Evolutionary conservation across 2,888 invertebrate species (phyloP), one percentile per base, ranked within the genome.

Genomic region (Aproaerema taeniolella): DNA sequence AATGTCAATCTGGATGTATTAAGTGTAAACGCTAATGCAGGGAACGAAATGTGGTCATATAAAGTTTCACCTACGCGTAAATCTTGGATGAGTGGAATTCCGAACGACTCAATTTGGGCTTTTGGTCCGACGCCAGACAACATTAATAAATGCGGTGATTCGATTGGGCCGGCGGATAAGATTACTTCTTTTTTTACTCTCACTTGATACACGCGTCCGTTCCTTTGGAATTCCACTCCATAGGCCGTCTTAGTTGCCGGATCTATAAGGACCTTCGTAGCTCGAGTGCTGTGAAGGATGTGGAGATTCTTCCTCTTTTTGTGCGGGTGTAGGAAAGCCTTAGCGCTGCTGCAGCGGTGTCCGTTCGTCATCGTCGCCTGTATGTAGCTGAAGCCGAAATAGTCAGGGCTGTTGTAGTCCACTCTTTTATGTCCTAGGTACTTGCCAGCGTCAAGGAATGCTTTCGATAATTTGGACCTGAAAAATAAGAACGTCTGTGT

Each of bases 121-220:
- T 69, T 83, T 1, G 92, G 92, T 0, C 92, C 92, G 8, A 92
- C 69, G 1, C 91, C 91, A 0, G 90, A 90, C 1, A 91, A 68
- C 90, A 91, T 90, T 11, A 91, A 55, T 8, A 96, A 64, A 67
- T 96, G 94, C 0, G 95, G 93, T 0, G 94, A 91, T 69, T 93
- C 93, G 47, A 96, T 91, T 0, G 94, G 90, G 0, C 95, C 94
- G 1, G 92, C 93, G 6, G 92, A 91, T 5, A 90, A 52, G 31
- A 90, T 81, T 0, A 90, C 88, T 65, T 90, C 90, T 49, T 88
- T 89, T 1, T 64, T 74, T 4, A 83, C 83, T 44, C 53, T 51
- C 29, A 83, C 75, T 47, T 61, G 57, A 46, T 78, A 79, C 2
- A 91, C 30, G 86, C 90, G 51, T 11, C 76, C 73, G 12, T 72